Base-by-base conservation (phyloP, 2,797 vertebrate genomes). In the Ataeniobius toweri region DNA sequence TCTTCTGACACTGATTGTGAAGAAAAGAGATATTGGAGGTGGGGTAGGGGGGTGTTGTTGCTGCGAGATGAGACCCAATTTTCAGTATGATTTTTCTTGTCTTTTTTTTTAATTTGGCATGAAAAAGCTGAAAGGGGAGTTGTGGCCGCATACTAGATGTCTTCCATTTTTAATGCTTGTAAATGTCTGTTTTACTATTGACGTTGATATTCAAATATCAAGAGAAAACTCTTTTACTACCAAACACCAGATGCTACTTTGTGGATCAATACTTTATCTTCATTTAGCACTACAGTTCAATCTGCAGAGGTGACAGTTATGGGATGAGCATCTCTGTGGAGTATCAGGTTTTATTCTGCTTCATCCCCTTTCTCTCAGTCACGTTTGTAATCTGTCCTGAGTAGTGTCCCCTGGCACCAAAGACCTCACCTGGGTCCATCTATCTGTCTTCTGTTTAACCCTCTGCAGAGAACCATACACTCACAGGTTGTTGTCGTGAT, bases 381-480 rank as follows among this genome's bases (percentile, higher is more conserved):
- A 94, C 94, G 95, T 96, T 96, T 96, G 95, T 96, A 95, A 96
- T 92, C 94, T 95, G 94, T 95, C 94, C 93, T 86, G 93, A 93
- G 88, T 90, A 82, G 89, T 85, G 93, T 93, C 94, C 94, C 93
- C 84, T 79, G 90, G 94, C 94, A 92, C 91, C 90, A 88, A 85
- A 94, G 92, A 90, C 92, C 89, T 90, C 85, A 90, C 90, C 89
- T 86, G 67, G 85, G 90, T 85, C 86, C 83, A 89, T 88, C 92
- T 91, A 95, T 95, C 94, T 89, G 93, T 96, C 94, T 95, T 91
- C 46, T 95, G 94, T 95, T 94, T 91, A 89, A 82, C 86, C 85
- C 89, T 77, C 93, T 90, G 91, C 90, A 81, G 93, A 94, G 93
- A 92, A 93, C 91, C 90, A 88, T 85, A 90, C 91, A 82, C 89